Conservation (phyloP, 2,888 invertebrate genomes). For the Ephialtes manifestator region DNA sequence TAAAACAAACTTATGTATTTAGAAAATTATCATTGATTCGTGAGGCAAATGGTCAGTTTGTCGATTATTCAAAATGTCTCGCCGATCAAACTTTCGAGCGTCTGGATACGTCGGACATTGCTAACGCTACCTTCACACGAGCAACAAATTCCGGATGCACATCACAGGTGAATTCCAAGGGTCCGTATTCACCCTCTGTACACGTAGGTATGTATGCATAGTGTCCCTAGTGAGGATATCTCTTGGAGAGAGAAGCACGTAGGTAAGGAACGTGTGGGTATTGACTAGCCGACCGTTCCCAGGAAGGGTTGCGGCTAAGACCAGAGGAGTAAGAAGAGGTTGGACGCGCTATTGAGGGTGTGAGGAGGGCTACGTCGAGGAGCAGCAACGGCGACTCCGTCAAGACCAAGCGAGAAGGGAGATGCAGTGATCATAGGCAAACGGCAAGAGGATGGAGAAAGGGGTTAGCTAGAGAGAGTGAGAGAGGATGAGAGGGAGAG, state of each 20-base stretch:
- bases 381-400: conserved; percentile 55
- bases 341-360: conserved; percentile 31
- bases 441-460: conserved; percentile 73
- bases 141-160: conserved; percentile 11
- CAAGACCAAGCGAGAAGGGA: conserved; percentile 62
- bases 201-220: conserved; percentile 52
- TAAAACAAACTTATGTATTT: not conserved
- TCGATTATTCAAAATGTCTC: not conserved
- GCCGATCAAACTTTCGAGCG: not conserved
- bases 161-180: conserved; percentile 50
- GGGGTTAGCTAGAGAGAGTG: conserved; percentile 61
- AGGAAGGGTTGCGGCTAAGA: conserved; percentile 85
- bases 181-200: conserved; percentile 35
- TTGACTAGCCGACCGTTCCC: conserved; percentile 84
- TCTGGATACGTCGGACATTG: not conserved
- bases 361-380: conserved; percentile 50
- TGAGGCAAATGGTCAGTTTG: not conserved
- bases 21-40: not conserved
- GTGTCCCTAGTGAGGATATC: conserved; percentile 40
- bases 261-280: conserved; percentile 81
- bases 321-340: conserved; percentile 72
- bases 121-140: not conserved
- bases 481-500: conserved; percentile 1
- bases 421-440: conserved; percentile 67
- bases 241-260: conserved; percentile 53